phyloP scores from a whole-genome alignment of 2,113 vertebrate genomes.

The Grammomys surdaster region DNA sequence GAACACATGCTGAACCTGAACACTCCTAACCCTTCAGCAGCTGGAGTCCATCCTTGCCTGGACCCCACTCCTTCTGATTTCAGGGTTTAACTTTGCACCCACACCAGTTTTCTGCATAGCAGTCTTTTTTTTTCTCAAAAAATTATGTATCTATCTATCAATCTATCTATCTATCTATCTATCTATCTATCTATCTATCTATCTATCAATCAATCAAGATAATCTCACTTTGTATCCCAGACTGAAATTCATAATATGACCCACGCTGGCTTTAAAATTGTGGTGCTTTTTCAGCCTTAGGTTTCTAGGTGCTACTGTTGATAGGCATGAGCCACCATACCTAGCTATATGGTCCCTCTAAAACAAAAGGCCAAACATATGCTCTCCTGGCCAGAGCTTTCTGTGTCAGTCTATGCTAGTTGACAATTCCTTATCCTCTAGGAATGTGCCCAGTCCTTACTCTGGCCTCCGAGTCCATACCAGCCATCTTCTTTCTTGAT shows the following conservation, averaged over 20 bases:
- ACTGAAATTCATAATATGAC: not conserved
- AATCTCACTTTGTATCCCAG: not conserved
- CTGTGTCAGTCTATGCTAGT: not conserved
- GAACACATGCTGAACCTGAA: not conserved
- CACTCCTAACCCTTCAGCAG: not conserved
- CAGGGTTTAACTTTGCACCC: not conserved
- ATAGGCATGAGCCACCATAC: not conserved
- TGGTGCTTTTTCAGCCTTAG: not conserved
- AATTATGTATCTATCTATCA: not conserved
- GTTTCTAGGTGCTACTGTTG: not conserved
- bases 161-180: not conserved
- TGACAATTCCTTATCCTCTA: not conserved
- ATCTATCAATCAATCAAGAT: not conserved
- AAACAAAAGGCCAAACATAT: not conserved
- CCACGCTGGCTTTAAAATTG: too few relatives aligned
- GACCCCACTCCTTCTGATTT: not conserved
- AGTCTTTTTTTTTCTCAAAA: not conserved
- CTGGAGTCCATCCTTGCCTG: not conserved
- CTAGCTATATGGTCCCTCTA: not conserved
- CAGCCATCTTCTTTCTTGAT: not conserved
- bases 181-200: not conserved
- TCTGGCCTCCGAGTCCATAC: not conserved
- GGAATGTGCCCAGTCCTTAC: not conserved
- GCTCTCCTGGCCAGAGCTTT: not conserved
- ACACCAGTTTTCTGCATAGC: not conserved